Conservation (phyloP, 2,888 invertebrate genomes). For the Myopa tessellatipennis region DNA sequence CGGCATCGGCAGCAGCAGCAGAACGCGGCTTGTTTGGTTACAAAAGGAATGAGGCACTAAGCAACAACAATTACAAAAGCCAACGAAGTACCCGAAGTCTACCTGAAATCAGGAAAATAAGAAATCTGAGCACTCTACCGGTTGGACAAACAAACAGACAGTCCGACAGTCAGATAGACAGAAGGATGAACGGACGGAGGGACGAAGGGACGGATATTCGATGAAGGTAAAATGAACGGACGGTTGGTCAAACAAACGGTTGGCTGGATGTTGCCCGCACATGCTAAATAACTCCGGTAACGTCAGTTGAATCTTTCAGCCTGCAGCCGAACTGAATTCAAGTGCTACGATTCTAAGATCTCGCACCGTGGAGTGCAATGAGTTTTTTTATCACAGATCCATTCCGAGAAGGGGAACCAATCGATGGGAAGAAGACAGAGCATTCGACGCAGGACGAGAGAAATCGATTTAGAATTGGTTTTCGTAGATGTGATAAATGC, state of each 20-base stretch:
- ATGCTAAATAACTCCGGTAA: constrained; percentile 34
- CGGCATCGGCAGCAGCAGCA: constrained; percentile 8
- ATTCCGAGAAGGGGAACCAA: too few relatives aligned
- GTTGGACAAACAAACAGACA: constrained; percentile 9
- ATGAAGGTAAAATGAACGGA: constrained; percentile 1
- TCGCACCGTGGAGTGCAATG: background rate
- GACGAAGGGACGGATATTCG: background rate
- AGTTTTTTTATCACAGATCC: background rate
- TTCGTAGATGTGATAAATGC: too few relatives aligned
- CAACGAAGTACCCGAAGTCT: background rate
- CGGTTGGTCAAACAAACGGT: constrained; percentile 8
- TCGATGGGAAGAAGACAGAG: too few relatives aligned
- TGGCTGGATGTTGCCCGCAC: constrained; percentile 28
- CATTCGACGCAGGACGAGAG: too few relatives aligned
- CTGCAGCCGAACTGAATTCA: background rate
- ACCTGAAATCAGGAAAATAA: constrained; percentile 1
- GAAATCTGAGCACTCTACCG: constrained; percentile 23
- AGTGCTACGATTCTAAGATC: background rate
- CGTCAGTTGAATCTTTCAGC: constrained; percentile 2
- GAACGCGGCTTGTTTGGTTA: constrained; percentile 26
- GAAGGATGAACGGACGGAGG: constrained; percentile 12
- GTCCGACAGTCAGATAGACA: background rate
- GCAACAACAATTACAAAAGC: background rate
- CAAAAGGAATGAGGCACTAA: constrained; percentile 22
- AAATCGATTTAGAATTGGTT: too few relatives aligned